Evolutionary conservation across 2,888 invertebrate genomes (phyloP), one percentile per base, ranked within the genome.

Genomic region (Thyatira batis): DNA sequence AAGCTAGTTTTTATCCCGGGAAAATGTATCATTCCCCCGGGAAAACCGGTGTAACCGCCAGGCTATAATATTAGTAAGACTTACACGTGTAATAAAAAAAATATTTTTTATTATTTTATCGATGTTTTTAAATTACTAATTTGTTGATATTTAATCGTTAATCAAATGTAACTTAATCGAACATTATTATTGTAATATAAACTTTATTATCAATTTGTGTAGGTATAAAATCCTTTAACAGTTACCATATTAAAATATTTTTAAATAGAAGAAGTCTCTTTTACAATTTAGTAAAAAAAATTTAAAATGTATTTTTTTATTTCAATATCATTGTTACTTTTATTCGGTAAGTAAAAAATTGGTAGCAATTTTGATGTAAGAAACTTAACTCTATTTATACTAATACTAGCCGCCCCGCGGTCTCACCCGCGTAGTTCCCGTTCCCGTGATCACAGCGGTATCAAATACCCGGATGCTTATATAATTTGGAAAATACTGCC

Each of bases 81-180:
- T 4, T 17, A 8, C 39, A 39, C 39, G 39, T 17, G 17, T 0
- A 2, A 2, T 8, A 17, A 39, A n/a, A 33, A 33, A 39, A 17
- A 39, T n/a, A n/a, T n/a, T n/a, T n/a, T n/a, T n/a, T n/a, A n/a
- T 17, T 2, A n/a, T 17, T 11, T 30, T n/a, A 9, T 30, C 11
- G n/a, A 11, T 39, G 6, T 17, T 17, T 17, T 17, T 5, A 39
- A n/a, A 17, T 39, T 39, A 5, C 13, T 17, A 30, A 17, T 52
- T 51, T 45, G 56, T 56, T 53, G 52, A 51, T 11, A 33, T 53
- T 51, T 53, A 53, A 57, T 53, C 45, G 8, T 23, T 43, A 53
- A 1, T 51, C n/a, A 46, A 21, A 20, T 53, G 20, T 17, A 21
- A 20, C 20, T 21, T 8, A 21, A n/a, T 33, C n/a, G 17, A 17